Percentiles rank a stretch among this genome's conserved stretches.
Conservation (phyloP, 2,797 vertebrate genomes). For the Cichlasoma orientale region DNA sequence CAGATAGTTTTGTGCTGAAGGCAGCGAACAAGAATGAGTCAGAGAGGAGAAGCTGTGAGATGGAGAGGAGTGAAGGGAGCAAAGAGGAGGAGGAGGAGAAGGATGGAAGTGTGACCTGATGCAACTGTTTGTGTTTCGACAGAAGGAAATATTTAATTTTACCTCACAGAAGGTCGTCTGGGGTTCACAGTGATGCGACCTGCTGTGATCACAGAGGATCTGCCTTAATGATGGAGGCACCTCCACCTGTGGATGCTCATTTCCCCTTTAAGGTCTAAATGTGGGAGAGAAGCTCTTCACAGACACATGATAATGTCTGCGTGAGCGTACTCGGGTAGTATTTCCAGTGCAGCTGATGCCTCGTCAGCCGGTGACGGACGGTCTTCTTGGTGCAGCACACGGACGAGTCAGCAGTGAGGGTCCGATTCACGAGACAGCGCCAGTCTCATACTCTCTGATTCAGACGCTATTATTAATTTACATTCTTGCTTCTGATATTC, state of each 20-base stretch:
- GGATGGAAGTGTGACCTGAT: not conserved
- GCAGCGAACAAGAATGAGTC: conserved; percentile 7
- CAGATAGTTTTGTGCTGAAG: not conserved
- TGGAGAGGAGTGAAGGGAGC: conserved; percentile 1
- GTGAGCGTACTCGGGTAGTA: not conserved
- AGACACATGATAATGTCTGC: not conserved
- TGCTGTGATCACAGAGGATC: not conserved
- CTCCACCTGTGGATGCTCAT: not conserved
- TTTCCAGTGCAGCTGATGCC: not conserved
- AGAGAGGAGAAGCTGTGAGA: conserved; percentile 14
- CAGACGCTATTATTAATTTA: not conserved
- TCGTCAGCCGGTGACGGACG: not conserved
- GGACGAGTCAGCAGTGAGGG: not conserved
- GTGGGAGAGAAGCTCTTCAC: not conserved
- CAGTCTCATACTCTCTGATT: not conserved
- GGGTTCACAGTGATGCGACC: not conserved
- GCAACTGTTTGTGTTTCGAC: not conserved
- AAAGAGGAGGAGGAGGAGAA: not conserved
- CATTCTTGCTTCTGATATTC: not conserved
- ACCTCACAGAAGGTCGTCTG: not conserved
- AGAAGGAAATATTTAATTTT: not conserved
- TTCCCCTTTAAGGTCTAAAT: not conserved
- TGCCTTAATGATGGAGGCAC: not conserved
- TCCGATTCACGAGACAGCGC: not conserved
- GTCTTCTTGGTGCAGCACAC: not conserved